These are phyloP conservation scores for Apodemus agrarius DNA, from an alignment of 2,797 vertebrate species.

Conservation along the genomic window DNA sequence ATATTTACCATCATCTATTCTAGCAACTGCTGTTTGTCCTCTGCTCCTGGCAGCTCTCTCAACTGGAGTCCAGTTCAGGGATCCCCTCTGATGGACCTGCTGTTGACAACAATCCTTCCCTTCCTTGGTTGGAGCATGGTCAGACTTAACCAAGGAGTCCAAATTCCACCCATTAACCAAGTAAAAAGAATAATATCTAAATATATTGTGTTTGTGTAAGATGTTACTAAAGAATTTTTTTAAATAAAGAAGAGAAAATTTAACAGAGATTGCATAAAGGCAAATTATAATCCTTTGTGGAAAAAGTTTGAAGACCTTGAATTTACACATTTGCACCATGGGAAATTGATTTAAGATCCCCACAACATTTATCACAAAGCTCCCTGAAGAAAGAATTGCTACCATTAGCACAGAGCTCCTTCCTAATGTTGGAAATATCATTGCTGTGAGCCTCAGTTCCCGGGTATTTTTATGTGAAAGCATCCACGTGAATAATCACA, in stretches of 20 bases:
- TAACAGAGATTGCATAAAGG: accelerated
- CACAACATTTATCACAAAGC: not conserved
- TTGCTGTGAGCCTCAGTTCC: not conserved
- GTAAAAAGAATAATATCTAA: not conserved
- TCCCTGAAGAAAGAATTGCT: not conserved
- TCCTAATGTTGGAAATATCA: not conserved
- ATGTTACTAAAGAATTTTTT: not conserved
- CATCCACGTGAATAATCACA: not conserved
- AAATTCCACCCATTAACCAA: not conserved
- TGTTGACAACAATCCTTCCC: accelerated
- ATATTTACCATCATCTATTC: not conserved
- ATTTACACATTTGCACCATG: not conserved
- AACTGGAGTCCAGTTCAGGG: not conserved
- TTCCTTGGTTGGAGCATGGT: too few species aligned
- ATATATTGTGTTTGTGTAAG: not conserved
- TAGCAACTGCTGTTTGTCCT: not conserved
- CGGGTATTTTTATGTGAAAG: not conserved
- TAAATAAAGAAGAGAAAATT: not conserved
- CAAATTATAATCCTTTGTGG: not conserved
- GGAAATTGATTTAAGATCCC: not conserved
- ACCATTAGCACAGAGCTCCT: accelerated
- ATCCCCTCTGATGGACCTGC: not conserved
- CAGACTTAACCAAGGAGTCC: not conserved
- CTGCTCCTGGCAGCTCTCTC: not conserved
- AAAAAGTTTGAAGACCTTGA: not conserved